These are phyloP conservation scores for Pampusana beccarii DNA, from an alignment of 2,113 vertebrate genomes.

Conservation along the genomic window DNA sequence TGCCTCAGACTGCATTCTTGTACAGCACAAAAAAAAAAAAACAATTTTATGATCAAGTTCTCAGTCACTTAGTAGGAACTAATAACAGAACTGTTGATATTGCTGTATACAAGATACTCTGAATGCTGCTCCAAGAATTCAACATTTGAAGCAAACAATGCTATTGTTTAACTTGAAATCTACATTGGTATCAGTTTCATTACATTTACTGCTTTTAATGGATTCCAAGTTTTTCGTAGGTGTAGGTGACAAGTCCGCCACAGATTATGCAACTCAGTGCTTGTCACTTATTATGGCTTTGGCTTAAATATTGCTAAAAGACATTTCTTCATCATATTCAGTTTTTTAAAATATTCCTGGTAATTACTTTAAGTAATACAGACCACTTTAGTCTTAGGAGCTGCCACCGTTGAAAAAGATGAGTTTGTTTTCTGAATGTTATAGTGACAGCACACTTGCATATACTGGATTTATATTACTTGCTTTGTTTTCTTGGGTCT, in stretches of 20 bases:
- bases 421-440: not conserved
- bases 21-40: not conserved
- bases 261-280: not conserved
- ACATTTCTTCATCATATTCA: not conserved
- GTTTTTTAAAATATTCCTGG: not conserved
- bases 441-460: not conserved
- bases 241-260: not conserved
- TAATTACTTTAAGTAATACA: not conserved
- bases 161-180: conserved; percentile 2
- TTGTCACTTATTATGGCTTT: not conserved
- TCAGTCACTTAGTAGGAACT: not conserved
- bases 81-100: not conserved
- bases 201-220: not conserved
- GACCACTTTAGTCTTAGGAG: not conserved
- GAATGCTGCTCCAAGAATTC: not conserved
- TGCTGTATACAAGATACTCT: not conserved
- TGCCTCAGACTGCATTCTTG: not conserved
- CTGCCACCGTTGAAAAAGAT: not conserved
- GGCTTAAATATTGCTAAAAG: not conserved
- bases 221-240: not conserved
- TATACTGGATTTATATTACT: not conserved
- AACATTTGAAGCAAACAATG: not conserved
- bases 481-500: conserved; percentile 16
- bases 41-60: not conserved
- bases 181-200: not conserved